Conservation (phyloP, 2,113 vertebrate genomes). For the Lagopus muta region DNA sequence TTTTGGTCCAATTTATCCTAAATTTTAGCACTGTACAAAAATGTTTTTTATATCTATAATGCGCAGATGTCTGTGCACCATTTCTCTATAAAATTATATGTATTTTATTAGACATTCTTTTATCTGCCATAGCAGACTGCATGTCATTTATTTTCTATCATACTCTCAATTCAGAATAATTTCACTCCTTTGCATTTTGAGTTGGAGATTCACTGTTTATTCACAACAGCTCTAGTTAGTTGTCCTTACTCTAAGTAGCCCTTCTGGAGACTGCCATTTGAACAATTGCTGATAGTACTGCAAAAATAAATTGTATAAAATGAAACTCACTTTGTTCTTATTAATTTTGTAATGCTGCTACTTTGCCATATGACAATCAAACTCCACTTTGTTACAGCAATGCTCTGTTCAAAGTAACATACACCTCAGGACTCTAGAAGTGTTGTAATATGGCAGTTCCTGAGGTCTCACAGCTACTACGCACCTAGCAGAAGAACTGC, state of each 20-base stretch:
- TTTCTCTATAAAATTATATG: not conserved
- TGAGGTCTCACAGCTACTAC: not conserved
- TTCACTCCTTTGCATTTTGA: not conserved
- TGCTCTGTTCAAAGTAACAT: not conserved
- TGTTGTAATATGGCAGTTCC: not conserved
- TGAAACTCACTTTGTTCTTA: not conserved
- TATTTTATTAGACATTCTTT: not conserved
- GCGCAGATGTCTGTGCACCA: not conserved
- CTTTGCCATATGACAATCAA: not conserved
- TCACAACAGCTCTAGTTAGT: accelerated
- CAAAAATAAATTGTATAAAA: not conserved
- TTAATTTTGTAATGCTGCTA: not conserved
- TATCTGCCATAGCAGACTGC: not conserved
- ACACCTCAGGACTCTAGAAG: not conserved
- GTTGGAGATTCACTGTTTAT: not conserved
- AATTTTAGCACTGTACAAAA: not conserved
- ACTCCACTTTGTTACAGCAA: not conserved
- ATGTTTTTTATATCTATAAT: not conserved
- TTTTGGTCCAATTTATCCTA: not conserved
- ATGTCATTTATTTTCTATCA: not conserved
- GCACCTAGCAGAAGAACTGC: not conserved
- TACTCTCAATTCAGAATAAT: not conserved
- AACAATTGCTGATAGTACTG: not conserved
- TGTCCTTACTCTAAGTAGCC: not conserved
- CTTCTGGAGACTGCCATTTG: not conserved